Conservation (phyloP, 2,113 vertebrate species). For the Chaetodon trifascialis region DNA sequence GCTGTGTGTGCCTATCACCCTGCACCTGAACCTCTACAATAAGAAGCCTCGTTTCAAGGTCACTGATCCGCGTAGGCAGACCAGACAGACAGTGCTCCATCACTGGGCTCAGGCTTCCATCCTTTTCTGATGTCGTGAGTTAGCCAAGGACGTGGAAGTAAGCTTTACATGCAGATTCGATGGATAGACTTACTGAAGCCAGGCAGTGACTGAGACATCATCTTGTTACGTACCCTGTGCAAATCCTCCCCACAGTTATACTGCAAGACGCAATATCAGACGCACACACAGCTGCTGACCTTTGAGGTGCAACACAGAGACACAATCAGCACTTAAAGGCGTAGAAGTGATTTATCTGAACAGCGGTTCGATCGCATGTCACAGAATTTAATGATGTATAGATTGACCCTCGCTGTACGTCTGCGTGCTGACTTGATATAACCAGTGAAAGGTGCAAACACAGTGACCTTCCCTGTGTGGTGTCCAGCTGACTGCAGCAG, state of each 20-base stretch:
- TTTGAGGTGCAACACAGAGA: not conserved
- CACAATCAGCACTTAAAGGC: slow-evolving; percentile 6
- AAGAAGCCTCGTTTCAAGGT: slow-evolving; percentile 51
- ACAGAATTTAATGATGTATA: slow-evolving; percentile 11
- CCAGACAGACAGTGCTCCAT: slow-evolving; percentile 6
- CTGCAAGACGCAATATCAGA: not conserved
- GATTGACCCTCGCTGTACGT: not conserved
- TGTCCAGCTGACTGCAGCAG: slow-evolving; percentile 74
- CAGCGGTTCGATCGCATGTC: not conserved
- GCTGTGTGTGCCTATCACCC: not conserved
- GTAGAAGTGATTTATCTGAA: not conserved
- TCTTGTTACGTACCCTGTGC: not conserved
- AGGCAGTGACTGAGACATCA: not conserved
- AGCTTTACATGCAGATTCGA: not conserved
- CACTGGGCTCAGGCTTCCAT: not conserved
- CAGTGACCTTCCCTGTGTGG: slow-evolving; percentile 65
- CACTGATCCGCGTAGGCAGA: not conserved
- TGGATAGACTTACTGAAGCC: not conserved
- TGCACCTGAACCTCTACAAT: slow-evolving; percentile 1
- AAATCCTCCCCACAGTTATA: not conserved
- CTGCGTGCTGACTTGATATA: slow-evolving; percentile 42
- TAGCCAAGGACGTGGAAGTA: not conserved
- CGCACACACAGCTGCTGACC: slow-evolving; percentile 1
- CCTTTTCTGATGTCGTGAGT: not conserved
- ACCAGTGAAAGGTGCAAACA: slow-evolving; percentile 27